These are phyloP conservation scores for Microcebus tavaratra DNA, from an alignment of 2,113 vertebrate species.

Conservation along the genomic window DNA sequence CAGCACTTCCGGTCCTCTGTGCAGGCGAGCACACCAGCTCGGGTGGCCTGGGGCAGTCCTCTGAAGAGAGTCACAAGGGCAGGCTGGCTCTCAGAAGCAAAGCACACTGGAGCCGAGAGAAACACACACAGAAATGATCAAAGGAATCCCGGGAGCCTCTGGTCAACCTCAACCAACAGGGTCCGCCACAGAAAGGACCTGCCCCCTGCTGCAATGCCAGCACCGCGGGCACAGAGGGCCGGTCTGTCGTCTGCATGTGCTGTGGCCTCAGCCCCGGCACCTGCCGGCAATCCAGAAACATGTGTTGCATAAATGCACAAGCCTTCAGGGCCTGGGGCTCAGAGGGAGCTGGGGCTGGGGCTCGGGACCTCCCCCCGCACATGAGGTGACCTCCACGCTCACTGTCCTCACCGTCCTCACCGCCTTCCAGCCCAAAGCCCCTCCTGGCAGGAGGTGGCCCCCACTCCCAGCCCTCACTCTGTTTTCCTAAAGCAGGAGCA, in stretches of 20 bases:
- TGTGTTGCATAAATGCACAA: accelerated
- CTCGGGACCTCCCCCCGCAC: background rate
- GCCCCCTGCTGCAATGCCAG: background rate
- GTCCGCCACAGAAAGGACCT: background rate
- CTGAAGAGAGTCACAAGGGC: background rate
- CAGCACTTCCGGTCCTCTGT: background rate
- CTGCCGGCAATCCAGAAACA: background rate
- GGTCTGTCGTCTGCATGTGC: background rate
- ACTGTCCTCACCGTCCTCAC: too few species aligned
- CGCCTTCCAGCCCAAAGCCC: background rate
- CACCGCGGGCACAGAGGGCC: accelerated
- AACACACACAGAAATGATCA: too few species aligned
- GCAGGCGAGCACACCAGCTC: accelerated
- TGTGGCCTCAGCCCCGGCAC: background rate
- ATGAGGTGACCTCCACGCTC: too few species aligned
- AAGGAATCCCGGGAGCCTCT: background rate
- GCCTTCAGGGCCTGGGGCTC: background rate
- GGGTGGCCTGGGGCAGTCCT: background rate
- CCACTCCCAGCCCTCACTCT: background rate
- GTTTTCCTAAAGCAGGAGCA: background rate
- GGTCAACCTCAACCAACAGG: background rate
- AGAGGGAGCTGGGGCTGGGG: background rate
- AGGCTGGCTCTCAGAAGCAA: background rate
- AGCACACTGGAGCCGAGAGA: background rate
- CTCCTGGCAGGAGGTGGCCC: background rate